These are phyloP conservation scores for Epirrita christyi DNA, from an alignment of 2,888 invertebrate genomes.

Conservation along the genomic window DNA sequence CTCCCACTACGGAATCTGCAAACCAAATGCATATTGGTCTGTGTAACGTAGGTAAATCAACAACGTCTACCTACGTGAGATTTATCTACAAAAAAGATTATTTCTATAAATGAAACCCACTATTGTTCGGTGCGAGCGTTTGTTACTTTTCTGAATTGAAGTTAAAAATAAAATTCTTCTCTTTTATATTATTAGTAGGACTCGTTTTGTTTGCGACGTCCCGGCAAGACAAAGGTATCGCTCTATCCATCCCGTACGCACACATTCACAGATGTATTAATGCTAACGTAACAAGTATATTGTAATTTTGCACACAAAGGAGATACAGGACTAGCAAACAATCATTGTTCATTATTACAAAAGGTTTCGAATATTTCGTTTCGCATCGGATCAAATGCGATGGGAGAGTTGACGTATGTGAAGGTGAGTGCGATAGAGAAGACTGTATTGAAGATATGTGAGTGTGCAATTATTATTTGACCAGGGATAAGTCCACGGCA, in stretches of 20 bases:
- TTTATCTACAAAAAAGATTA: constrained; percentile 84
- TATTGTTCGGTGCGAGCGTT: constrained; percentile 80
- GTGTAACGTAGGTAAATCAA: constrained; percentile 60
- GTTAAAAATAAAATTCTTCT: constrained; percentile 84
- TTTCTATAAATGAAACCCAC: constrained; percentile 81
- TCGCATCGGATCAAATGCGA: constrained; percentile 82
- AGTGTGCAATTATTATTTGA: constrained; percentile 83
- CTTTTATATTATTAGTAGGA: constrained; percentile 82
- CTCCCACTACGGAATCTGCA: constrained; percentile 66
- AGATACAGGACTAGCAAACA: constrained; percentile 83
- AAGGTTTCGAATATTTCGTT: constrained; percentile 82
- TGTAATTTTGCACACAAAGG: constrained; percentile 84
- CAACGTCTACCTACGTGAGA: constrained; percentile 77
- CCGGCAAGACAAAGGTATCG: constrained; percentile 83
- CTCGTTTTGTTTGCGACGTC: constrained; percentile 83
- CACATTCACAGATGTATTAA: constrained; percentile 72
- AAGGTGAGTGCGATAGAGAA: constrained; percentile 68
- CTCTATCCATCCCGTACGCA: constrained; percentile 80
- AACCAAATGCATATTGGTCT: constrained; percentile 71
- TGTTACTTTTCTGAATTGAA: constrained; percentile 83
- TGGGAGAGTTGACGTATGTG: constrained; percentile 72
- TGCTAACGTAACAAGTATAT: constrained; percentile 82
- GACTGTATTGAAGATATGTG: constrained; percentile 59
- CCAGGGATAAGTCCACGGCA: constrained; percentile 81
- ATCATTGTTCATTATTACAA: constrained; percentile 85